Percentiles rank a stretch among this genome's conserved stretches.
Evolutionary conservation across 2,888 invertebrate genomes (phyloP).

Genomic region (Agonopterix heracliana): DNA sequence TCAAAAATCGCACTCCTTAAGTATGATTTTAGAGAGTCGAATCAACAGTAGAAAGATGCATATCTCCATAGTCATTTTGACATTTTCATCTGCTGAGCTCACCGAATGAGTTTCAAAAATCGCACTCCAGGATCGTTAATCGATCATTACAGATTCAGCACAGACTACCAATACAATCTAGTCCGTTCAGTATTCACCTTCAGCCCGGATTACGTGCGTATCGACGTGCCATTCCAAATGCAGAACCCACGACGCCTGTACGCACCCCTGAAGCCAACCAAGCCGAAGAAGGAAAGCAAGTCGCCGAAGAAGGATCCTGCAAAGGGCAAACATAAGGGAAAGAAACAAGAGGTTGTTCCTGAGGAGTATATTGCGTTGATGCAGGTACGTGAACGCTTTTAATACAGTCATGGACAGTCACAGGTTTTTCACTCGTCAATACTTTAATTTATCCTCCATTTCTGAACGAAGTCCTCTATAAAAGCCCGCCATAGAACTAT

Average conservation of each 20-base stretch:
- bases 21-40: too few species aligned
- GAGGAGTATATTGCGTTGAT: constrained; percentile 48
- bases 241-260: constrained; percentile 47
- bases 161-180: constrained; percentile 60
- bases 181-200: constrained; percentile 58
- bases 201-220: constrained; percentile 43
- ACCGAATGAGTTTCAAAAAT: too few species aligned
- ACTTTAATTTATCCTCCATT: too few species aligned
- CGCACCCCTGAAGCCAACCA: constrained; percentile 29
- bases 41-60: too few species aligned
- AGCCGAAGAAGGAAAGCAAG: constrained; percentile 37
- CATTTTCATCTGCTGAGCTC: too few species aligned
- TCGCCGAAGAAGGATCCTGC: constrained; percentile 30
- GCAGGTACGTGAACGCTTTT: not conserved
- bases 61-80: too few species aligned
- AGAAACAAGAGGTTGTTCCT: constrained; percentile 37
- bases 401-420: too few species aligned
- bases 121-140: too few species aligned
- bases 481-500: too few species aligned
- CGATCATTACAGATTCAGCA: constrained; percentile 44
- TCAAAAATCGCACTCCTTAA: too few species aligned
- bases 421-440: too few species aligned
- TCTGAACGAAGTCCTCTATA: too few species aligned
- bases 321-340: constrained; percentile 24
- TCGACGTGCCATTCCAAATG: constrained; percentile 49